phyloP scores from a whole-genome alignment of 2,113 vertebrate species.

The Mobula birostris region DNA sequence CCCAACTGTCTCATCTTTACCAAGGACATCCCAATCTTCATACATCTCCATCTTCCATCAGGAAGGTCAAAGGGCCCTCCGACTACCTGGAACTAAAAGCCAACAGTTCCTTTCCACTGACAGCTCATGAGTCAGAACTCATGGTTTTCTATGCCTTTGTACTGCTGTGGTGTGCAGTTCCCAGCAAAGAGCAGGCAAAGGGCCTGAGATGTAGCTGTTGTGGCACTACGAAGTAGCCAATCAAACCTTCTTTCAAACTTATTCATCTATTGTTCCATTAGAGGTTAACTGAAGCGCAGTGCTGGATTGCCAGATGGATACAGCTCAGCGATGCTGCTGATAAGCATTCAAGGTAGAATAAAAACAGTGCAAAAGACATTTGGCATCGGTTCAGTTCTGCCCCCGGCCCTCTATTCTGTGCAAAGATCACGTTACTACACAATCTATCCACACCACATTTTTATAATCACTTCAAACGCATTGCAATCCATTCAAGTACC shows the following conservation, averaged over 20 bases:
- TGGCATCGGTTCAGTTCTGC: conserved; percentile 4
- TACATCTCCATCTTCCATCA: no score
- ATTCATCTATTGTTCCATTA: neutral
- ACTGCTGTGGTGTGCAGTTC: neutral
- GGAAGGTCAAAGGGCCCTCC: no score
- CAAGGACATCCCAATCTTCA: no score
- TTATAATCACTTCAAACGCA: conserved; percentile 22
- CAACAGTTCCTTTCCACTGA: no score
- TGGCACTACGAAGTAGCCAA: no score
- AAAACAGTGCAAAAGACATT: neutral
- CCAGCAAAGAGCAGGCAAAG: neutral
- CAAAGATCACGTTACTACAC: conserved; percentile 22
- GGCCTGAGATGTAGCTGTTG: neutral
- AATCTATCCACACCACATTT: conserved; percentile 23
- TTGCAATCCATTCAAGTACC: neutral
- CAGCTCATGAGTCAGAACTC: no score
- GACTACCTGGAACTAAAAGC: no score
- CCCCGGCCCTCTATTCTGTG: neutral
- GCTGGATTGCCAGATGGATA: neutral
- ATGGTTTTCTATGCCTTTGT: neutral
- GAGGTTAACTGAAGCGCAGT: neutral
- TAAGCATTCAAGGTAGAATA: conserved; percentile 23
- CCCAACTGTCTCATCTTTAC: no score
- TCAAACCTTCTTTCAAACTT: neutral
- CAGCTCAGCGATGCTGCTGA: neutral